Evolutionary conservation across 2,113 vertebrate genomes (phyloP).

Genomic region (Pungitius pungitius): DNA sequence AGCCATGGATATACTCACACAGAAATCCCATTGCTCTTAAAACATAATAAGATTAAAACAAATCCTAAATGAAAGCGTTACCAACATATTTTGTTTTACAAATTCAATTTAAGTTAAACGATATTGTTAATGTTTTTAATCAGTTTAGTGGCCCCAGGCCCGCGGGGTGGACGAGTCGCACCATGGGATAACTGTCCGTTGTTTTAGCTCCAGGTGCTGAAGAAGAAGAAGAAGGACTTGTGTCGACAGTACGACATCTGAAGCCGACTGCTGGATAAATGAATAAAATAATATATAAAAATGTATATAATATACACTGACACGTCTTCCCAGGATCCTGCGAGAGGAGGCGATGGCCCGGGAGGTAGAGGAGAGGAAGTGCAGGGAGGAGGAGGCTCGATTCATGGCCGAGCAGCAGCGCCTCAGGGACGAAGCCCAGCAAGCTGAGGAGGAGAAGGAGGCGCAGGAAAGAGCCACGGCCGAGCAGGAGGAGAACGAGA

Average conservation of each 20-base stretch:
- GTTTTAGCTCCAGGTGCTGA: background rate
- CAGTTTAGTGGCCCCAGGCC: background rate
- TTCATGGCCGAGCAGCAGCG: slow-evolving; percentile 81
- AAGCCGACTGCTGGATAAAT: background rate
- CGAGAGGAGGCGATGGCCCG: slow-evolving; percentile 85
- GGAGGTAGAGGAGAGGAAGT: slow-evolving; percentile 85
- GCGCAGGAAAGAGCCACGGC: slow-evolving; percentile 78
- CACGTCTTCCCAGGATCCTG: slow-evolving; percentile 70
- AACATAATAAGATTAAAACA: background rate
- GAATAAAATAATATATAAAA: too few relatives aligned
- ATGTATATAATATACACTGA: too few relatives aligned
- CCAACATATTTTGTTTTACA: background rate
- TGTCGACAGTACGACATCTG: background rate
- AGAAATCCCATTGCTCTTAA: background rate
- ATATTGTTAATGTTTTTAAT: background rate
- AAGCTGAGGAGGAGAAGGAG: slow-evolving; percentile 77
- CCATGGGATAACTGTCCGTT: background rate
- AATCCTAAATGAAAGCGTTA: background rate
- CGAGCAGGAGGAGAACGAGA: slow-evolving; percentile 87
- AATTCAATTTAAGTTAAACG: background rate
- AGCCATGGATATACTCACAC: background rate
- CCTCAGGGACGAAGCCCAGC: slow-evolving; percentile 74
- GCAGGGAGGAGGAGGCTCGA: slow-evolving; percentile 83
- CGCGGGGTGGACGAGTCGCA: background rate
- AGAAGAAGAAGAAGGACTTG: too few relatives aligned